Percentiles rank a stretch among this genome's conserved stretches.
Evolutionary conservation across 1,140 invertebrate genomes (phyloP).

Genomic region (Catajapyx aquilonaris): DNA sequence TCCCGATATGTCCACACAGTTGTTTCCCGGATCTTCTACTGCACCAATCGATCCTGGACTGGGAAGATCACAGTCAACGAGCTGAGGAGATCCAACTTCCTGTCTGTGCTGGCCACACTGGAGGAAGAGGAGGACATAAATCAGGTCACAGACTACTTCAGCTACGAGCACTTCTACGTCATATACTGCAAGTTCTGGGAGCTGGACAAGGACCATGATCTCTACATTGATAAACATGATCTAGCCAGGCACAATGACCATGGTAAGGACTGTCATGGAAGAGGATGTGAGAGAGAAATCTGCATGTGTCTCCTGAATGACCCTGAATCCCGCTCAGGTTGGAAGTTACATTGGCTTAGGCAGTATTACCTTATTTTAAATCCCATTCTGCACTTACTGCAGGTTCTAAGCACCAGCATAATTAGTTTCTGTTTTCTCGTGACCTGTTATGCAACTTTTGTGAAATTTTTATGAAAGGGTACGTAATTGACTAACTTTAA

Average conservation of each 20-base stretch:
- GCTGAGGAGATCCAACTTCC: slow-evolving; percentile 74
- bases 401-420: no score
- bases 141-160: slow-evolving; percentile 87
- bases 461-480: no score
- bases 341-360: no score
- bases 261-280: slow-evolving; percentile 34
- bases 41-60: slow-evolving; percentile 94
- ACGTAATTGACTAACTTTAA: no score
- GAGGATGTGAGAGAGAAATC: no score
- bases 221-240: slow-evolving; percentile 88
- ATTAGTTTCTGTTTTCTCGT: no score
- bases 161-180: slow-evolving; percentile 99
- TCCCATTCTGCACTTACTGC: slow-evolving; percentile 1
- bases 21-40: slow-evolving; percentile 95
- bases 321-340: no score
- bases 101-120: slow-evolving; percentile 47
- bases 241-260: slow-evolving; percentile 88
- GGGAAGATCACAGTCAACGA: slow-evolving; percentile 76
- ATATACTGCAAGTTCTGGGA: slow-evolving; percentile 99
- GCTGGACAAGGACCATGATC: slow-evolving; percentile 91
- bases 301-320: no score
- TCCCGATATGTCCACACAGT: slow-evolving; percentile 94
- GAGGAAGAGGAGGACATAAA: slow-evolving; percentile 94
- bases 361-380: not conserved
- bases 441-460: no score